Conservation (phyloP, 2,888 invertebrate species). For the Xanthia togata region DNA sequence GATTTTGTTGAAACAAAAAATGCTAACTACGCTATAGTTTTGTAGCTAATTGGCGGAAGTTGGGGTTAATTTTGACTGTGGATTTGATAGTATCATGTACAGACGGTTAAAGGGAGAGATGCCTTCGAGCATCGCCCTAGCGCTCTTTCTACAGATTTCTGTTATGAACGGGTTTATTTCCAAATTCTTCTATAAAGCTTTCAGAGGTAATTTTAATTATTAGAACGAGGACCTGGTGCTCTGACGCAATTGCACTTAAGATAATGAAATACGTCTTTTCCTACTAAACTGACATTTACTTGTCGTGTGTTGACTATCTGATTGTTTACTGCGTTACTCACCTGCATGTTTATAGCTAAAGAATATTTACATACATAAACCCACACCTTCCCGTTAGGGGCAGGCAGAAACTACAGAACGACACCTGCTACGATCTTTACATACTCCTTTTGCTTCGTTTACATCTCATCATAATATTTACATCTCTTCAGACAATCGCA, state of each 20-base stretch:
- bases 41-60: constrained; percentile 28
- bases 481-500: constrained; percentile 21
- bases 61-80: background rate
- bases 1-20: constrained; percentile 48
- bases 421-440: background rate
- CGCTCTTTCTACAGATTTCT: background rate
- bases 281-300: background rate
- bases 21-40: constrained; percentile 26
- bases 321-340: constrained; percentile 16
- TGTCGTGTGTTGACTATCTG: background rate
- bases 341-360: constrained; percentile 4
- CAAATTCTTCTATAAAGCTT: background rate
- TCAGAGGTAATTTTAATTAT: background rate
- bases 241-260: background rate
- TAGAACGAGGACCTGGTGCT: background rate
- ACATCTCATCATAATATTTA: background rate
- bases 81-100: background rate
- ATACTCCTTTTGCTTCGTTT: background rate
- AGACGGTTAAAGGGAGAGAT: background rate
- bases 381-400: background rate
- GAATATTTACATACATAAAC: constrained; percentile 10
- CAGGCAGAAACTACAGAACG: background rate
- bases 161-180: background rate
- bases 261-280: background rate
- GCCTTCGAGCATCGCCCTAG: no score